phyloP scores from a whole-genome alignment of 2,888 invertebrate species.

The Stenchaetothrips biformis region DNA sequence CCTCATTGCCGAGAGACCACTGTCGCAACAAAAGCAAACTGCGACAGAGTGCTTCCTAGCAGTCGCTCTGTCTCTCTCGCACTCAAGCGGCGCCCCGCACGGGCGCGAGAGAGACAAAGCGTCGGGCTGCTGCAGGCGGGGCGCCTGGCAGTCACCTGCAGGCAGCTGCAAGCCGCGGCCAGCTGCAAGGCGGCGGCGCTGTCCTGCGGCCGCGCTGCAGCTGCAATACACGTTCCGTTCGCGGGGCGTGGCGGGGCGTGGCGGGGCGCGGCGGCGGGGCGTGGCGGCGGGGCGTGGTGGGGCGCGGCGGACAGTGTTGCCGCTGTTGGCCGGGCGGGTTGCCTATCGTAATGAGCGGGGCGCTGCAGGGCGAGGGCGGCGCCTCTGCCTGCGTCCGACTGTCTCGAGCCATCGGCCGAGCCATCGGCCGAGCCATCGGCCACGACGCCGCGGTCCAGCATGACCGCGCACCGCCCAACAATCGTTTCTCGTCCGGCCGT shows the following conservation, averaged over 20 bases:
- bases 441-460: conserved; percentile 39
- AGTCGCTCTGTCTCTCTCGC: too few species aligned
- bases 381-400: background rate
- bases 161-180: background rate
- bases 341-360: conserved; percentile 23
- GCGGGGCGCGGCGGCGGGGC: background rate
- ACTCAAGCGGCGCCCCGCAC: too few species aligned
- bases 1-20: too few species aligned
- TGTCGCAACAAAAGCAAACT: too few species aligned
- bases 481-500: conserved; percentile 11
- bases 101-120: too few species aligned
- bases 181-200: background rate
- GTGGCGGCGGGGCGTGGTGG: background rate
- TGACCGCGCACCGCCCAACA: background rate
- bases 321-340: background rate
- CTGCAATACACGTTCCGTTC: conserved; percentile 4
- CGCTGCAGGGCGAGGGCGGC: background rate
- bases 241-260: background rate
- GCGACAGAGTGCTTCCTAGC: too few species aligned
- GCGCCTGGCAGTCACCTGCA: too few species aligned
- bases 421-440: conserved; percentile 32
- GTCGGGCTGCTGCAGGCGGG: too few species aligned
- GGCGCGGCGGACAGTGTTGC: conserved; percentile 30
- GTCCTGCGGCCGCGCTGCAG: conserved; percentile 27
- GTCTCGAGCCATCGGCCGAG: background rate